Base-by-base conservation (phyloP, 2,113 vertebrate species). In the Potamarius usumacintae region DNA sequence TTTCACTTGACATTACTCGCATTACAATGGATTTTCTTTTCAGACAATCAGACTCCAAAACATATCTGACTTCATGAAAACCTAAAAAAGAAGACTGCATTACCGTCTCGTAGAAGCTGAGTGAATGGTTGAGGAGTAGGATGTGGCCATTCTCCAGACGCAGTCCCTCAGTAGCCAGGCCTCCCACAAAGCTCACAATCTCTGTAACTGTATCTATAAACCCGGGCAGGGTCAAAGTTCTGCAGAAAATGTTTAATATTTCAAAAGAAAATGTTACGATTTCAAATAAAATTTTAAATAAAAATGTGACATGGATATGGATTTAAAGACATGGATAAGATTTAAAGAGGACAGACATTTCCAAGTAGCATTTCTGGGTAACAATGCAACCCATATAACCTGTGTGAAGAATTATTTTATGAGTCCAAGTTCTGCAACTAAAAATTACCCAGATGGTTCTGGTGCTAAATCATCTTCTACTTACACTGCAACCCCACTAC, bases 81-180 rank as follows among this genome's bases (percentile, higher is more conserved):
- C 22, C 42, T 74, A 85, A 72, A 22, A 18, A 20, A 77, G n/a
- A 84, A 82, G 27, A 63, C 27, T 42, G 62, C 78, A 55, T 50
- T 96, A 99, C 98, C 11, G 92, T 96, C 84, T 95, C 96, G 91
- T 98, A 99, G 94, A 99, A 99, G 90, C 97, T 96, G 93, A 99
- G 94, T 81, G 96, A 90, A 88, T 98, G 97, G 89, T 95, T 94
- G 57, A 99, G 92, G 69, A 99, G 91, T n/a, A 99, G 94, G 2
- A 92, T 83, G 85, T 92, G 91, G 84, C 94, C 95, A 55, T 88
- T 94, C 90, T 99, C 97, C 74, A 99, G 90, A 86, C 91, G 96
- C 86, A 99, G 50, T 0, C 92, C 97, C 67, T 91, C 81, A 7
- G 95, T 92, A 20, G 96, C 96, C 79, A 99, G 92, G 69, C 90